phyloP scores from a whole-genome alignment of 2,888 invertebrate species.

The Heteromurus nitidus region DNA sequence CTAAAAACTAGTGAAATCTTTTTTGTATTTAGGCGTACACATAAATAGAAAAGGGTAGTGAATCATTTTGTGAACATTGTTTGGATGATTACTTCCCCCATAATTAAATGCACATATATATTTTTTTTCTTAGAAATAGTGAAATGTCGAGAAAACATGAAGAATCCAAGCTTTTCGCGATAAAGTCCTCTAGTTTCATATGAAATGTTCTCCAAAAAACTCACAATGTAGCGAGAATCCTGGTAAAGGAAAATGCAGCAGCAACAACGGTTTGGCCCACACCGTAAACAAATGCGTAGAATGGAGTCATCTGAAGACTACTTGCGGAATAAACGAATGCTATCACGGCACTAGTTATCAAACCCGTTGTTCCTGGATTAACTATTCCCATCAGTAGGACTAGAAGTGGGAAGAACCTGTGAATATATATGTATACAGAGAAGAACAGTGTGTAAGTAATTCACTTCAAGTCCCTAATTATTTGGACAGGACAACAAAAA shows the following conservation, averaged over 20 bases:
- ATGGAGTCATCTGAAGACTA: conserved; percentile 90
- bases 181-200: too few relatives aligned
- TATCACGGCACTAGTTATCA: conserved; percentile 92
- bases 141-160: neutral
- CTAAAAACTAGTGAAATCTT: neutral
- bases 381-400: conserved; percentile 92
- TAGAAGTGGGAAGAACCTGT: conserved; percentile 91
- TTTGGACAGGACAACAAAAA: too few relatives aligned
- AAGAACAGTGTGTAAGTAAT: too few relatives aligned
- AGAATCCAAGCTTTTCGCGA: neutral
- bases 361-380: conserved; percentile 91
- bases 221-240: conserved; percentile 93
- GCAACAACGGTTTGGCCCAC: conserved; percentile 93
- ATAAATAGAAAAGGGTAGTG: neutral
- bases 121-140: neutral
- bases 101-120: too few relatives aligned
- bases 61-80: too few relatives aligned
- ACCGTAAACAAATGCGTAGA: conserved; percentile 96
- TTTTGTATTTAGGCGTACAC: neutral
- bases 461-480: too few relatives aligned
- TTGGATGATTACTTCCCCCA: too few relatives aligned
- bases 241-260: conserved; percentile 92
- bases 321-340: conserved; percentile 95
- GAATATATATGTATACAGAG: too few relatives aligned
- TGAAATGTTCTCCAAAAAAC: neutral